Evolutionary conservation across 2,797 vertebrate genomes (phyloP), one percentile per base, ranked within the genome.

Genomic region (Darevskia nairensis): DNA sequence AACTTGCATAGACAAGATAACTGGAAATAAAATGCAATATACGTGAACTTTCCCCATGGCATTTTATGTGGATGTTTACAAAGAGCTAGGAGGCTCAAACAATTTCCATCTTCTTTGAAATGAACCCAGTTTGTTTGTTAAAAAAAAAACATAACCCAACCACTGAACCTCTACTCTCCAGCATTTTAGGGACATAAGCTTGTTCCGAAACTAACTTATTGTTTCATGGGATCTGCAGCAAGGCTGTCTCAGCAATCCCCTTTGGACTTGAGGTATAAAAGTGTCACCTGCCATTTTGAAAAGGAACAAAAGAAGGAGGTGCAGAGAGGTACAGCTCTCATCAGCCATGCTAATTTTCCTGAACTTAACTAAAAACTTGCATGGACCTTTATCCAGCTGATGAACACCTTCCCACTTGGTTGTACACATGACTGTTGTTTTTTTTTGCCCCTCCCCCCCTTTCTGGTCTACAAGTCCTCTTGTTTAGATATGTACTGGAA

Each of bases 21-120:
- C 96, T 97, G 97, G 97, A 97, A 97, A 97, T 88, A 93, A 96
- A 97, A 97, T 97, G 97, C 97, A 97, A 98, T 97, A 97, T 96
- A 96, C 96, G 95, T 96, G 94, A 96, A 97, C 95, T 88, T 95
- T 96, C 95, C 97, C 19, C 96, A 95, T 89, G 97, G 97, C 97
- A 93, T 96, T 97, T 74, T 98, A 97, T 95, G 97, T 97, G 97
- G 97, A 97, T 98, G 97, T 98, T 98, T 97, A 98, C 97, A 97
- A 82, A 81, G 96, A 92, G 95, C 94, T 96, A 95, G 96, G 92
- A 95, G 95, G 86, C 94, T 96, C 96, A 95, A 91, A 94, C 90
- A 85, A 90, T 96, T 97, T 95, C 95, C 94, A 94, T 95, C 90
- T 92, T 87, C 85, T 96, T 96, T 95, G 95, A 96, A 96, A 95